Base-by-base conservation (phyloP, 1,140 invertebrate genomes). In the Drosophila cardini region DNA sequence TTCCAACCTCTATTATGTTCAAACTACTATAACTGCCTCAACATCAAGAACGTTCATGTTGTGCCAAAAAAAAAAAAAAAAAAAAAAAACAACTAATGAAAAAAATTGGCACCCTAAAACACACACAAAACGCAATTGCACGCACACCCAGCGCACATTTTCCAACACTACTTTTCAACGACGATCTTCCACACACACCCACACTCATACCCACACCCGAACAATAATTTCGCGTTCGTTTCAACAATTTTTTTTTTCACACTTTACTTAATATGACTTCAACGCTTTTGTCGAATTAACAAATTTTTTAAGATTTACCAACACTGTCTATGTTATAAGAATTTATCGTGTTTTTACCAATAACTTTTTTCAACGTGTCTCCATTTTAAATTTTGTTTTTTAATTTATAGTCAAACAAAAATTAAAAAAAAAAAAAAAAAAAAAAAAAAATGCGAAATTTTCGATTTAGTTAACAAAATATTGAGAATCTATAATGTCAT, bases 381-480 rank as follows among this genome's bases (percentile, higher is more conserved):
- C 42, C 45, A 45, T 45, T 62, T 42, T 13, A 58, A 45, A 57
- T 26, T 63, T 56, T 76, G 30, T 55, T 65, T 63, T 57, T 67
- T 83, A 73, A 52, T 81, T 77, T n/a, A 56, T 78, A 86, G 74
- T 43, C 57, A 71, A 86, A 57, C n/a, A 56, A 43, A 61, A 40
- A 52, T 52, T 7, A 55, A 71, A 45, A 63, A 46, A 45, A 53
- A 45, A 26, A 2, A 65, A 74, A 72, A 40, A 55, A 48, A 43
- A 45, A 40, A 48, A 68, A 57, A 11, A 21, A 26, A 58, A 46
- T 74, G 38, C 62, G 15, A 50, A 46, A 48, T 57, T 55, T 53
- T 72, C 56, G 79, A 83, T 87, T 86, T 87, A 86, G 83, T 83
- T 87, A 86, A 84, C 74, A 58, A 62, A 87, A 86, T 71, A 87